Base-by-base conservation (phyloP, 2,888 invertebrate genomes). In the Drosophila lutescens region DNA sequence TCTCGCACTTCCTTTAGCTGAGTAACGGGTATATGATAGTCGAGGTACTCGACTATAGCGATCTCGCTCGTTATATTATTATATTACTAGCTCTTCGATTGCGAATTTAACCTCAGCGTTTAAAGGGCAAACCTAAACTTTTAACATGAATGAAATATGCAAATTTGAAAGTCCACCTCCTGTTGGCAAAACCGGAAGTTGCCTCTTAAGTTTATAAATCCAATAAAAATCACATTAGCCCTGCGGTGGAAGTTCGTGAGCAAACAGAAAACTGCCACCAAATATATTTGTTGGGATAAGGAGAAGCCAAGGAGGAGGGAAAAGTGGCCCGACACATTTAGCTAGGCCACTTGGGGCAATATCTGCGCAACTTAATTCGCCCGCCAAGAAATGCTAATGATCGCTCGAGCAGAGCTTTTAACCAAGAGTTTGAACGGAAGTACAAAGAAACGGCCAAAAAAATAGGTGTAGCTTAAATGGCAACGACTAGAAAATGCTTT, bases 141-240 rank as follows among this genome's bases (percentile, higher is more conserved):
- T 34, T 1, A 43, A 13, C 13, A 15, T n/a, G 34, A 40, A 23
- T 4, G 12, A 47, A 49, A 23, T 17, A 32, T 17, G 47, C 26
- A 53, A 47, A 43, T 53, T 53, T 12, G 4, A 54, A 60, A 67
- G 20, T 20, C 46, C 20, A 40, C 59, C 40, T 44, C 57, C 34
- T 59, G 40, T 17, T 34, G 32, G 63, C 50, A 49, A 71, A 74
- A 62, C 55, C 80, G 86, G 75, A 84, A 86, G 82, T 85, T 87
- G 76, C 73, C 79, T 76, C 86, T 83, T 73, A 79, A 87, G 86
- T 81, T 81, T 87, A 75, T 77, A 86, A 86, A 86, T 87, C 83
- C 86, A 88, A 88, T 88, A 88, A 88, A 88, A 85, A 86, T 76
- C 88, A 76, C 83, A 88, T 88, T 88, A 89, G 79, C 72, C 78